Conservation (phyloP, 2,888 invertebrate genomes). For the Drosophila birchii region DNA sequence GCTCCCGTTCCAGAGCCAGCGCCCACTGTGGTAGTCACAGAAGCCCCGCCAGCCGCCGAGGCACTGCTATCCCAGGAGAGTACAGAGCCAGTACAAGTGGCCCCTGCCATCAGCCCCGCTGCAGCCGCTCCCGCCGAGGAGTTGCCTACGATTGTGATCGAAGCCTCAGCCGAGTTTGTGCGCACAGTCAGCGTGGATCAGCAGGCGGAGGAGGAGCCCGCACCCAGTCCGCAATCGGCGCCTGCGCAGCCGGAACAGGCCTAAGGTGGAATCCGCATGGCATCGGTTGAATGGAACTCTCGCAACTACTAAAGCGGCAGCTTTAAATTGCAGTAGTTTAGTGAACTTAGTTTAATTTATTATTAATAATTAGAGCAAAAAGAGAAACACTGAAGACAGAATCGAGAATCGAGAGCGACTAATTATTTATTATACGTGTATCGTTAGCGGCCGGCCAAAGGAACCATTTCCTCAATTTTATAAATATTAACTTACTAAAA, state of each 20-base stretch:
- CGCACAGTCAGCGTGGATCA: constrained; percentile 59
- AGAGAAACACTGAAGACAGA: constrained; percentile 74
- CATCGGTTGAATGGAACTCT: constrained; percentile 61
- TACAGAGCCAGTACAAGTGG: constrained; percentile 18
- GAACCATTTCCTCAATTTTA: constrained; percentile 30
- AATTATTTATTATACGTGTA: constrained; percentile 39
- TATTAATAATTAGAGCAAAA: constrained; percentile 69
- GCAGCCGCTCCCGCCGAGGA: constrained; percentile 33
- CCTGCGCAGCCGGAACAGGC: constrained; percentile 3
- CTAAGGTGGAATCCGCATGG: constrained; percentile 2
- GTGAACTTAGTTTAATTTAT: constrained; percentile 72
- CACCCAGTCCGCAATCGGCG: constrained; percentile 16
- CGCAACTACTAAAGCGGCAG: constrained; percentile 80
- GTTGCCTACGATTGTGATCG: constrained; percentile 75
- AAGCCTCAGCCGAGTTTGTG: constrained; percentile 72
- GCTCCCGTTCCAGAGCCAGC: constrained; percentile 11
- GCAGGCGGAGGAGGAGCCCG: constrained; percentile 24
- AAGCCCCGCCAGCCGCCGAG: constrained; percentile 12
- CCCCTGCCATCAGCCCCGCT: constrained; percentile 9
- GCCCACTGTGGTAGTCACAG: constrained; percentile 27
- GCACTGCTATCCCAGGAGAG: constrained; percentile 9
- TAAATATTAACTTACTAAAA: constrained; percentile 25
- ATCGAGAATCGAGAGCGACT: constrained; percentile 31
- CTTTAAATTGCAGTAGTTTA: constrained; percentile 79
- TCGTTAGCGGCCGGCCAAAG: constrained; percentile 39